These are phyloP conservation scores for Balanococcus diminutus DNA, from an alignment of 2,888 invertebrate species.

Conservation along the genomic window DNA sequence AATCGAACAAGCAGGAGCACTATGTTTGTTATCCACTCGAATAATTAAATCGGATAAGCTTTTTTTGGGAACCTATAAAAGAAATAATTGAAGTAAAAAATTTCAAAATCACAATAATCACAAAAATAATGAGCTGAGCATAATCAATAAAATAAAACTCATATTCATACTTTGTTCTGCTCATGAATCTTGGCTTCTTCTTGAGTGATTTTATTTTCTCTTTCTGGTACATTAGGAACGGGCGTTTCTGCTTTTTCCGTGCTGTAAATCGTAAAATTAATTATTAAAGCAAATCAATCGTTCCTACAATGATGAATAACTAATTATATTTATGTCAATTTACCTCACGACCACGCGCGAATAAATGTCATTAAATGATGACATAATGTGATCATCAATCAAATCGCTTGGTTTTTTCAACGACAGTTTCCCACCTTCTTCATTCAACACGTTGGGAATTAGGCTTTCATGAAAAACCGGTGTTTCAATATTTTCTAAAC, in stretches of 20 bases:
- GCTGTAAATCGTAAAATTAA: background rate
- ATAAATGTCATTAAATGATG: slow-evolving; percentile 11
- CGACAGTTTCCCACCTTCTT: background rate
- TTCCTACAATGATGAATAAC: background rate
- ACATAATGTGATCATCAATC: background rate
- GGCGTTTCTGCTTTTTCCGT: background rate
- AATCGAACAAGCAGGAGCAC: background rate
- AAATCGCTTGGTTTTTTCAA: background rate
- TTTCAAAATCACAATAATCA: background rate
- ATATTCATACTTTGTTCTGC: background rate
- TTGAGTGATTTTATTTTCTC: background rate
- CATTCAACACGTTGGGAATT: background rate
- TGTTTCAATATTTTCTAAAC: slow-evolving; percentile 42
- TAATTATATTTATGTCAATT: background rate
- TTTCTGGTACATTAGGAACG: background rate
- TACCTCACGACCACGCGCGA: background rate
- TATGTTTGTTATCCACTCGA: background rate
- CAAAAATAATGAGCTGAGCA: no score
- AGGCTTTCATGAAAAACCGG: background rate
- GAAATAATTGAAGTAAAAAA: background rate
- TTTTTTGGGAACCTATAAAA: background rate
- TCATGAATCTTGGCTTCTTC: background rate
- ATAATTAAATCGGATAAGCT: background rate
- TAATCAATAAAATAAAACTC: background rate
- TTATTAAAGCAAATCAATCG: background rate